Conservation (phyloP, 2,797 vertebrate genomes). For the Cuniculus paca region DNA sequence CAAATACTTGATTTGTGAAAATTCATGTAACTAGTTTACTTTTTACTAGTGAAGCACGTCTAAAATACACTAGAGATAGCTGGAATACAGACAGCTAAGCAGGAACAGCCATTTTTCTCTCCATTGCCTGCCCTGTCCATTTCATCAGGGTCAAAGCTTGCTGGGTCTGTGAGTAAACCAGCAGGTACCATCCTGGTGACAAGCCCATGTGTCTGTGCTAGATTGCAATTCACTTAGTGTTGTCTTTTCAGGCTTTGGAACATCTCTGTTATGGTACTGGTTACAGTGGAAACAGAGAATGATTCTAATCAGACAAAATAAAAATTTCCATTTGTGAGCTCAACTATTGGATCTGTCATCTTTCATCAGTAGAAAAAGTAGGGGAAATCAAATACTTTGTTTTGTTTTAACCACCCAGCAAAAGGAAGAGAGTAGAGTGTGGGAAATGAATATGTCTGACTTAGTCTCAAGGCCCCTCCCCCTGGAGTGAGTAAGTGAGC, state of each 20-base stretch:
- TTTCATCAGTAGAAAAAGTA: slow-evolving; percentile 70
- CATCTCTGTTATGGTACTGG: neutral
- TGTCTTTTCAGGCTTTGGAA: neutral
- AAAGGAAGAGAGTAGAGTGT: slow-evolving; percentile 57
- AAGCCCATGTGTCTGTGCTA: neutral
- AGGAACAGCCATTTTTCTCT: neutral
- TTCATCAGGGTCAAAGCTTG: neutral
- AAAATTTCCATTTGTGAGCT: slow-evolving; percentile 64
- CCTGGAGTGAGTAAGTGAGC: neutral
- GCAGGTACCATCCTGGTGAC: neutral
- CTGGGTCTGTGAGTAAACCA: neutral
- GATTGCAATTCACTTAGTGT: neutral
- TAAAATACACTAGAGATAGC: neutral
- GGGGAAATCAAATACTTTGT: slow-evolving; percentile 72
- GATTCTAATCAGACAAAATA: slow-evolving; percentile 56
- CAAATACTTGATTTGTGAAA: neutral
- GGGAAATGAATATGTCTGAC: slow-evolving; percentile 65
- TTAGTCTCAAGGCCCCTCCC: neutral
- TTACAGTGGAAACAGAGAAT: slow-evolving; percentile 60
- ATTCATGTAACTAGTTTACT: neutral
- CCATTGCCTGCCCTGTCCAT: neutral
- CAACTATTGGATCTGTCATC: slow-evolving; percentile 55
- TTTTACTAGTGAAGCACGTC: neutral
- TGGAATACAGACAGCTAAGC: neutral
- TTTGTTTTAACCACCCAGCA: slow-evolving; percentile 72